Evolutionary conservation across 2,888 invertebrate genomes (phyloP), one percentile per base, ranked within the genome.

Genomic region (Drosophila mimetica): DNA sequence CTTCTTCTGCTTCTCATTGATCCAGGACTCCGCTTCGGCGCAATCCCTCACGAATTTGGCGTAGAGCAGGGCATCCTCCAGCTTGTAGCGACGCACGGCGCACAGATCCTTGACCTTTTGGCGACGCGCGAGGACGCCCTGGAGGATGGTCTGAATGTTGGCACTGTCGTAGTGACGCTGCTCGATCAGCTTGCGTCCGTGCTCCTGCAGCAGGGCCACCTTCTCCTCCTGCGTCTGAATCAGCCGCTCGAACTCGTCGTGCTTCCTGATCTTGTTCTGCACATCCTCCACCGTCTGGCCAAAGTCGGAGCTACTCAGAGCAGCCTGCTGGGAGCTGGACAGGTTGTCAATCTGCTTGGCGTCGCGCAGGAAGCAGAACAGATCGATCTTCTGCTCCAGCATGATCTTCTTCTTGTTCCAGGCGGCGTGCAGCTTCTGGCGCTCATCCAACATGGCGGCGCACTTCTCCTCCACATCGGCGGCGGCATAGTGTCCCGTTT

Each of bases 301-400:
- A 66, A 95, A 95, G 79, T 96, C 95, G 0, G 94, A 94, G 59
- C 94, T 95, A 91, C 91, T 93, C 0, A 96, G 90, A 0, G 96
- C 94, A 0, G 95, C 96, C 89, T 98, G 98, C 92, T 99, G 98
- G 0, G 96, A 94, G 13, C 95, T 95, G 71, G 97, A 97, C 13
- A 97, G 93, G 74, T 97, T 96, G 89, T 98, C 97, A 67, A 99
- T 94, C 91, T 97, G 96, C 88, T 97, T 97, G 13, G 97, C 97
- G 92, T 99, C 99, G 2, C 98, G 93, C 72, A 98, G 92, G 94
- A 99, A 99, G 91, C 97, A 96, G 92, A 98, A 98, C 85, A 98
- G 93, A 92, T 98, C 98, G 71, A 97, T 96, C 71, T 97, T 93
- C 91, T 98, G 97, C 90, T 97, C 97, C 41, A 98, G 92, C 86